Base-by-base conservation (phyloP, 37 sponge, comb jelly and placozoan species). In the Crambe crambe region DNA sequence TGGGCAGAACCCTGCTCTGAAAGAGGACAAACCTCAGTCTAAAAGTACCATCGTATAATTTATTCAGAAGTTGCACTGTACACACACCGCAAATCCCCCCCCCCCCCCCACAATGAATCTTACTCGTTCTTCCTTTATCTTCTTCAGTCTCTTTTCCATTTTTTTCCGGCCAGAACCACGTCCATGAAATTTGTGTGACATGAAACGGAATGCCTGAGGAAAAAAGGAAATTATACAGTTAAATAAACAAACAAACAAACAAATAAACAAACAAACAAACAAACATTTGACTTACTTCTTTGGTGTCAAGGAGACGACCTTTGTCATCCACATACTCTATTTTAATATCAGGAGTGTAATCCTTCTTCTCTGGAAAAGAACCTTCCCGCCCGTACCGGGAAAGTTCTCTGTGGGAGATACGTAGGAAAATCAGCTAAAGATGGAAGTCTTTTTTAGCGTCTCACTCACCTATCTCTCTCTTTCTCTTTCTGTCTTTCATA, bases 161-260 rank as follows among this genome's bases (percentile, higher is more conserved):
- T 98, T 98, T 82, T 78, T 87, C 83, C 89, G 89, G 1, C 99
- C 99, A 15, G 97, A 91, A 21, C 85, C 92, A 68, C 94, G 94
- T 30, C 99, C 99, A 71, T 98, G 99, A 72, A 98, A 98, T 70
- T 92, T 94, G 83, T 96, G 97, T 21, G 99, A 98, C 90, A 98
- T 83, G 66, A 81, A 80, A 17, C 99, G 77, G 72, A 98, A 97
- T 0, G 97, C 97, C 90, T 93, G 40, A 3, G 80, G 35, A 51
- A 2, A 66, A 22, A 30, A 54, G n/a, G 39, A 37, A n/a, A n/a
- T n/a, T n/a, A n/a, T n/a, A n/a, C n/a, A n/a, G 51, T 12, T 47
- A 32, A 29, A 9, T 12, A 6, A 6, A 34, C 35, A 34, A 6
- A 64, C 35, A 64, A 6, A 32, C 67, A 64, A 6, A 64, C 35